phyloP scores from a whole-genome alignment of 1,140 invertebrate genomes.

The Drosophila ambigua region DNA sequence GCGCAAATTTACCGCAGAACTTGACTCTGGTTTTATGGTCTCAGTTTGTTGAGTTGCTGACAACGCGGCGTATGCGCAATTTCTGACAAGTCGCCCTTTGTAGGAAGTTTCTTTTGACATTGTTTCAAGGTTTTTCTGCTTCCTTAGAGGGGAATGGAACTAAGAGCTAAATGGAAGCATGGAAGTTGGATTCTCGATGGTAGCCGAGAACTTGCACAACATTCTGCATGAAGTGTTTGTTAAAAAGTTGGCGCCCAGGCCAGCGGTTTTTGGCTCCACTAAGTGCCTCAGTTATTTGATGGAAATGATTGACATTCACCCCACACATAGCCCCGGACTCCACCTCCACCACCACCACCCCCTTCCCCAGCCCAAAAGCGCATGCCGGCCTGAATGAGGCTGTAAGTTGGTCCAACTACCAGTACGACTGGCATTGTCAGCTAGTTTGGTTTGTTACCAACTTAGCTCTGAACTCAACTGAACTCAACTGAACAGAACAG shows the following conservation, averaged over 20 bases:
- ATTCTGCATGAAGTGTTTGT: conserved; percentile 53
- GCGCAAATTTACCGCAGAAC: conserved; percentile 48
- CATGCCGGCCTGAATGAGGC: background rate
- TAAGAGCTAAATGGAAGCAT: background rate
- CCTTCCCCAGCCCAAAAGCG: background rate
- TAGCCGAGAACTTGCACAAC: conserved; percentile 32
- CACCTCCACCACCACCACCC: background rate
- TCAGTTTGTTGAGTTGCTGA: conserved; percentile 37
- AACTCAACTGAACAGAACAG: conserved; percentile 22
- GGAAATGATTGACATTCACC: conserved; percentile 41
- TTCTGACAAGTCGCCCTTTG: conserved; percentile 60
- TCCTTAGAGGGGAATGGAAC: background rate
- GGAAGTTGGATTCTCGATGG: background rate
- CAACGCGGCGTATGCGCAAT: conserved; percentile 58
- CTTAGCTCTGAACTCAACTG: conserved; percentile 6
- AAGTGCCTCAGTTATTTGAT: conserved; percentile 46
- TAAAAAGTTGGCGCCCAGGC: conserved; percentile 33
- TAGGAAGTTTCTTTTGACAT: conserved; percentile 53
- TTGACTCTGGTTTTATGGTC: conserved; percentile 54
- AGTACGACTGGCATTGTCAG: conserved; percentile 4
- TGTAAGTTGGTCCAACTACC: conserved; percentile 26
- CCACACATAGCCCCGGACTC: too few relatives aligned
- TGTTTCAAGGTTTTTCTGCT: conserved; percentile 42
- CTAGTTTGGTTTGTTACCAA: conserved; percentile 17
- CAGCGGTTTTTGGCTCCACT: conserved; percentile 36